These are phyloP conservation scores for Zaprionus nigranus DNA, from an alignment of 1,140 invertebrate genomes.

Conservation along the genomic window DNA sequence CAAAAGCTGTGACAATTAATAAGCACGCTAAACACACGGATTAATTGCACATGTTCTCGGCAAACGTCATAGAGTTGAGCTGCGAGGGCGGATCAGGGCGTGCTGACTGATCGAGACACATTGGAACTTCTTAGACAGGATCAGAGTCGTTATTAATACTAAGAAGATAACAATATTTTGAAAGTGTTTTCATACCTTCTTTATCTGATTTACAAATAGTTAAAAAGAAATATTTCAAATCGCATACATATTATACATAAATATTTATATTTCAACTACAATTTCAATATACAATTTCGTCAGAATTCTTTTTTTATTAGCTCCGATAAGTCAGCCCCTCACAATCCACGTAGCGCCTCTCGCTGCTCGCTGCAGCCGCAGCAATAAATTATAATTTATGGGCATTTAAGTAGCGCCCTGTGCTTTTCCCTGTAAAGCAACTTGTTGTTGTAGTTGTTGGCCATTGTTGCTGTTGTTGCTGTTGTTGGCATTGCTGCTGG, in stretches of 20 bases:
- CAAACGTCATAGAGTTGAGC: slow-evolving; percentile 5
- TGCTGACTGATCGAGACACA: not conserved
- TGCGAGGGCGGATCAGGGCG: slow-evolving; percentile 40
- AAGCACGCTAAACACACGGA: slow-evolving; percentile 74
- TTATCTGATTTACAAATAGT: too few relatives aligned
- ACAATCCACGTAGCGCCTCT: slow-evolving; percentile 18
- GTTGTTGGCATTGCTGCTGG: slow-evolving; percentile 51
- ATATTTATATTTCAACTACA: not conserved
- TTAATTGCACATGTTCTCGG: slow-evolving; percentile 80
- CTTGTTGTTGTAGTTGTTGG: slow-evolving; percentile 34
- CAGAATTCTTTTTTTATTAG: not conserved
- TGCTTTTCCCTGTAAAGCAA: slow-evolving; percentile 48
- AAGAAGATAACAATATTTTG: too few relatives aligned
- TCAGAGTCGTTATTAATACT: not conserved
- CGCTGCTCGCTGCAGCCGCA: slow-evolving; percentile 25
- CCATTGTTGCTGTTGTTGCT: slow-evolving; percentile 20
- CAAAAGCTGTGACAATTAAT: slow-evolving; percentile 76
- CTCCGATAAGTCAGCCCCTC: not conserved
- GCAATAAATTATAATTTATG: slow-evolving; percentile 83
- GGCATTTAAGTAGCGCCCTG: slow-evolving; percentile 72
- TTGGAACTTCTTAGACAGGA: not conserved
- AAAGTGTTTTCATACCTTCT: too few relatives aligned
- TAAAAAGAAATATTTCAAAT: too few relatives aligned
- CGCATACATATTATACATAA: too few relatives aligned
- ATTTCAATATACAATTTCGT: not conserved